Percentiles rank a stretch among this genome's conserved stretches.
Conservation (phyloP, 2,113 vertebrate genomes). For the Myotis davidii region DNA sequence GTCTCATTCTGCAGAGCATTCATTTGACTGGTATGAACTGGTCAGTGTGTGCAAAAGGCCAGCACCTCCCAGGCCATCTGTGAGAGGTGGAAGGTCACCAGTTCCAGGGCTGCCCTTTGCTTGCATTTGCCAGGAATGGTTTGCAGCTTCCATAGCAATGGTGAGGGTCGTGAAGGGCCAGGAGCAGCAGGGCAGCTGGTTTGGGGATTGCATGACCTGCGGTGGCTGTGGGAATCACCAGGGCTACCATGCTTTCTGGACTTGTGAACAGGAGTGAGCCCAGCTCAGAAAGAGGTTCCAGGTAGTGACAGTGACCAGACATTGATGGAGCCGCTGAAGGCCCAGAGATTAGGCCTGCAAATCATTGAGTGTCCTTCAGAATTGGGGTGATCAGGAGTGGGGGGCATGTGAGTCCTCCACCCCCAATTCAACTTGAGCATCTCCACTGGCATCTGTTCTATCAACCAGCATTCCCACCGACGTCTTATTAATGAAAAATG, state of each 20-base stretch:
- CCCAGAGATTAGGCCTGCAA: not conserved
- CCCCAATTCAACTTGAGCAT: not conserved
- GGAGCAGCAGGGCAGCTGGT: not conserved
- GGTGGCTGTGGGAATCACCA: not conserved
- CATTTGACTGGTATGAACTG: not conserved
- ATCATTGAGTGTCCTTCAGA: not conserved
- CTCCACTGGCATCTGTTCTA: not conserved
- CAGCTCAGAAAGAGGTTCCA: not conserved
- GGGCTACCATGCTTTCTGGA: not conserved
- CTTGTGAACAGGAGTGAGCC: not conserved
- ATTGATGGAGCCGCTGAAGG: not conserved
- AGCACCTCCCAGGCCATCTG: not conserved
- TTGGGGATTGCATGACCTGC: rapidly evolving
- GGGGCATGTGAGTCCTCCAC: not conserved
- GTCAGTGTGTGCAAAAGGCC: not conserved
- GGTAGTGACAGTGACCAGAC: not conserved
- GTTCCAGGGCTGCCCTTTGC: not conserved
- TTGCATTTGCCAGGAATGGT: not conserved
- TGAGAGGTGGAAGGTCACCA: not conserved
- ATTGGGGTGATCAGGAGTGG: not conserved
- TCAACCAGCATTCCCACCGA: not conserved
- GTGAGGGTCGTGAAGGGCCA: not conserved
- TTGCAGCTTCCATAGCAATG: not conserved
- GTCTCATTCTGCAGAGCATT: not conserved
- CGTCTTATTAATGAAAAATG: not conserved